Evolutionary conservation across 1,140 invertebrate species (phyloP), one percentile per base, ranked within the genome.

Genomic region (Bombus breviceps): DNA sequence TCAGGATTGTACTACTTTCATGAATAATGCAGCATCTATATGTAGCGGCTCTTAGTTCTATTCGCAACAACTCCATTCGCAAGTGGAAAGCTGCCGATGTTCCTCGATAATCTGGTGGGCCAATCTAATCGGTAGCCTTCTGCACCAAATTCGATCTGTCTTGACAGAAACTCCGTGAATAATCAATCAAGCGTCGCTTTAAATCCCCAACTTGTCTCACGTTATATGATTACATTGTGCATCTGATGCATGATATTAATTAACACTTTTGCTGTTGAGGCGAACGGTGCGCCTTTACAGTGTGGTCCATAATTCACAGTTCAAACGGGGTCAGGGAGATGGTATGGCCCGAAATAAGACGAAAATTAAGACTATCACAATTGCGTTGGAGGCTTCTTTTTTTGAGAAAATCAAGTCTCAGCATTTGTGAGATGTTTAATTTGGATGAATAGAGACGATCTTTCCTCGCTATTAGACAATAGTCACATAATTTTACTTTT

Each of bases 1-100:
- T 93, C 93, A 92, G 88, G 57, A 83, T 64, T 73, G 81, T 74
- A 86, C 91, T 86, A 86, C 91, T 90, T 93, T 94, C 93, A 94
- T 94, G 94, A 94, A 94, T 94, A 94, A 94, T 94, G 93, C 93
- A 94, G 87, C 88, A 85, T 90, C 85, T 71, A 68, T 78, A 89
- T 88, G 18, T 53, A 53, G 28, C 28, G 79, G 86, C 84, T 86
- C 76, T 71, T 78, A 71, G 66, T 59, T 69, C 34, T n/a, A 39
- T 15, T 37, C 47, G 84, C 78, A 53, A 89, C 72, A 59, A 68
- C 74, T 83, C 57, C 79, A 91, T 88, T 72, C 81, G 84, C 66
- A 57, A n/a, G 28, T 34, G 64, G 3, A 37, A n/a, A 68, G 13
- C 28, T 12, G 28, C 22, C 13, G 72, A 83, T 83, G 10, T 9